Conservation (phyloP, 2,113 vertebrate genomes). For the Oreochromis tanganicae region DNA sequence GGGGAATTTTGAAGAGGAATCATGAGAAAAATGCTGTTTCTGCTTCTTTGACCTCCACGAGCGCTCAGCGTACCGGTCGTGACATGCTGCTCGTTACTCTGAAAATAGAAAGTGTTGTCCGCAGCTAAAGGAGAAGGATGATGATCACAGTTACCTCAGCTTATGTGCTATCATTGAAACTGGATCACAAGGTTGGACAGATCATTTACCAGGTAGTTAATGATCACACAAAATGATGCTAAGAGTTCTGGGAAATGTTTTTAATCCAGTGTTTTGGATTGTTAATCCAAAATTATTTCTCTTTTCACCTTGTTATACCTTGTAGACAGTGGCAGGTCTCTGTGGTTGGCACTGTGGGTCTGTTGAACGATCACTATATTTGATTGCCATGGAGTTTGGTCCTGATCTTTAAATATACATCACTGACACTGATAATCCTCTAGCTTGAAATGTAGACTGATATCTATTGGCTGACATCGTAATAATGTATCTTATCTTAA, state of each 20-base stretch:
- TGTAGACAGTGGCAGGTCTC: background rate
- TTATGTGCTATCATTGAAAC: background rate
- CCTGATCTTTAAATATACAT: background rate
- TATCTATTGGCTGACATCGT: background rate
- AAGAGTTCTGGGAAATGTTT: background rate
- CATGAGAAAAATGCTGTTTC: background rate
- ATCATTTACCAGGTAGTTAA: background rate
- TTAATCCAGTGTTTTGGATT: background rate
- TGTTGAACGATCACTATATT: background rate
- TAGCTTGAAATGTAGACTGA: background rate
- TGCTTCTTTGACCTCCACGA: background rate
- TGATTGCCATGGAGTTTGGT: rapidly evolving
- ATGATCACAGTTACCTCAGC: background rate
- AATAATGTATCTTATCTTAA: too few relatives aligned
- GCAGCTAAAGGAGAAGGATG: background rate
- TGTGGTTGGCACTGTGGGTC: background rate
- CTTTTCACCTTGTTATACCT: background rate
- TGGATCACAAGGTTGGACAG: background rate
- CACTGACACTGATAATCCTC: background rate
- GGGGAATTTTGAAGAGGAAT: background rate
- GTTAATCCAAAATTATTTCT: background rate
- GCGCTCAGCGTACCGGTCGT: background rate
- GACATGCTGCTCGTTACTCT: background rate
- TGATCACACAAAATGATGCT: background rate
- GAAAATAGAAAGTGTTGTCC: background rate